Base-by-base conservation (phyloP, 1,140 invertebrate genomes). In the Calephelis virginiensis region DNA sequence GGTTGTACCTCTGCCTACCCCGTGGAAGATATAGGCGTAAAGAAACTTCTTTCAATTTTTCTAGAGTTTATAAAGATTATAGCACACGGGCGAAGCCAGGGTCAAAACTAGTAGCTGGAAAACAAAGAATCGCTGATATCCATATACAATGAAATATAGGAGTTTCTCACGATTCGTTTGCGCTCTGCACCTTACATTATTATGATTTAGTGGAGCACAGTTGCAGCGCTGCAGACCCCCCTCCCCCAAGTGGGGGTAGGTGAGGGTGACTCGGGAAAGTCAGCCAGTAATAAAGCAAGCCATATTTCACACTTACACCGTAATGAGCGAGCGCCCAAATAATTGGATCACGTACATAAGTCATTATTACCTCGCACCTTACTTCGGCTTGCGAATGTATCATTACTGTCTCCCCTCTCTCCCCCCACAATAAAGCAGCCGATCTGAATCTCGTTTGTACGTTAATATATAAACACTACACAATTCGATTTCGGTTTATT, bases 331-430 rank as follows among this genome's bases (percentile, higher is more conserved):
- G 85, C 89, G 87, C 90, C 90, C 85, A 92, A 92, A 92, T 92
- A 92, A 92, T 92, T 92, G 90, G 90, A 92, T 92, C 90, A 92
- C 90, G 89, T 92, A 91, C 89, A 92, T 92, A 92, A 92, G 82
- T 92, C 90, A 92, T 92, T 92, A 92, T 92, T 92, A 92, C 86
- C 84, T 89, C 84, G 81, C 85, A 80, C 84, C 80, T 83, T 78
- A 83, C 75, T 85, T 81, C 78, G 78, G 75, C 79, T 68, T 76
- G 76, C 81, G 81, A 83, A 88, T 87, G 85, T 90, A 89, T 91
- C 85, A 87, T 90, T 85, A 89, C 81, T 80, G 63, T 75, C 73
- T 75, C 72, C 74, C 72, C 68, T 62, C 63, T 63, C 78, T 69
- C 47, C 62, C 47, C 46, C 28, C 50, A 61, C 61, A 56, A 56